Evolutionary conservation across 2,113 vertebrate genomes (phyloP).

Genomic region (Ceuthmochares aereus): DNA sequence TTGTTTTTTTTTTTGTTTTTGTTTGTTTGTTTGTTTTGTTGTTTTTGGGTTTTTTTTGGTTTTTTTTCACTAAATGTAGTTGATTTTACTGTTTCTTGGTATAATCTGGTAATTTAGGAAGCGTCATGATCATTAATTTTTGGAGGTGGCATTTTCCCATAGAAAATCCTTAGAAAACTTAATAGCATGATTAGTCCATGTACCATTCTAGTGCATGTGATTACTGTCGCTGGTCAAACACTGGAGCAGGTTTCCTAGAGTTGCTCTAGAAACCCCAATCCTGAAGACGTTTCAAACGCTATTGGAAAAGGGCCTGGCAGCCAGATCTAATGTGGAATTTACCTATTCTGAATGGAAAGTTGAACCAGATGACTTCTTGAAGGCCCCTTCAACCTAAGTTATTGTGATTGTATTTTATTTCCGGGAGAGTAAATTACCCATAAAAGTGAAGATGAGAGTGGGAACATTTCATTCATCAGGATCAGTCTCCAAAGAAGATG

Average conservation of each 20-base stretch:
- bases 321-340: background rate
- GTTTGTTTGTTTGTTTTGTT: too few relatives aligned
- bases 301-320: background rate
- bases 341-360: background rate
- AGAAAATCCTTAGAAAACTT: background rate
- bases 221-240: background rate
- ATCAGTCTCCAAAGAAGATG: background rate
- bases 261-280: background rate
- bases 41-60: background rate
- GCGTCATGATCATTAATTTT: background rate
- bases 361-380: background rate
- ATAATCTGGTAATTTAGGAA: background rate
- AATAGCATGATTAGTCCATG: background rate
- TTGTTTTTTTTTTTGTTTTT: background rate
- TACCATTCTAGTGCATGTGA: background rate
- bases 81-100: background rate
- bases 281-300: background rate
- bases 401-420: background rate
- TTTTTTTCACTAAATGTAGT: background rate
- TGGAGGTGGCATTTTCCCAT: background rate
- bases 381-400: background rate
- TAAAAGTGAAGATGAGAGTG: background rate
- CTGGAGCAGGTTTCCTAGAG: background rate
- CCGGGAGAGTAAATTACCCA: background rate
- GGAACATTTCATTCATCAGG: background rate